Evolutionary conservation across 2,888 invertebrate genomes (phyloP).

Genomic region (Pseudeuparius sepicola): DNA sequence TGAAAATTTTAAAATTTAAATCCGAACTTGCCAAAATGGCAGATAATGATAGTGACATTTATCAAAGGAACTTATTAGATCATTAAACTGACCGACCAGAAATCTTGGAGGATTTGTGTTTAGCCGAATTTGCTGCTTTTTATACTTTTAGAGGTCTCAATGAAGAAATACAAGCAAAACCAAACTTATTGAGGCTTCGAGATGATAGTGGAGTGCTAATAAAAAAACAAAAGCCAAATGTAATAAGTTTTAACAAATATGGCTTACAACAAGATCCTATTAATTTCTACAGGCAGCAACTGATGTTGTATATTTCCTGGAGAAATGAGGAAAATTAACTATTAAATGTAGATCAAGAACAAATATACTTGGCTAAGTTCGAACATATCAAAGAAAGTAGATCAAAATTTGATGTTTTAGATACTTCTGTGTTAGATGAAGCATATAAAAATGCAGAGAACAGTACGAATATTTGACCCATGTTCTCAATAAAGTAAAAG

Average conservation of each 20-base stretch:
- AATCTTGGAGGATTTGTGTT: constrained; percentile 4
- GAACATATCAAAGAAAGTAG: constrained; percentile 3
- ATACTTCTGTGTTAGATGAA: constrained; percentile 10
- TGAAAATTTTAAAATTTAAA: constrained; percentile 6
- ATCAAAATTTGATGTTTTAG: constrained; percentile 7
- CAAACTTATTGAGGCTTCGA: constrained; percentile 2
- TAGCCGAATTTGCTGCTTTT: constrained; percentile 12
- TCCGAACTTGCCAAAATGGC: constrained; percentile 1
- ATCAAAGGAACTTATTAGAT: background rate
- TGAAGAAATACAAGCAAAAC: too few species aligned
- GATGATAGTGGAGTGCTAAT: constrained; percentile 6
- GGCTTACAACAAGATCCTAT: constrained; percentile 8
- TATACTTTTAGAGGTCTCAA: background rate
- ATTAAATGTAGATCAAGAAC: constrained; percentile 6
- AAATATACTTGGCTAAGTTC: background rate
- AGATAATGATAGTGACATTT: constrained; percentile 7
- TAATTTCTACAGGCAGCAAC: constrained; percentile 14
- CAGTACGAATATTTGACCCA: constrained; percentile 9
- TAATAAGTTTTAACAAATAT: constrained; percentile 2
- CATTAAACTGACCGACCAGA: constrained; percentile 9
- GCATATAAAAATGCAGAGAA: constrained; percentile 8
- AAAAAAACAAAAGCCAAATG: constrained; percentile 3
- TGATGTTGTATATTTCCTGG: constrained; percentile 13
- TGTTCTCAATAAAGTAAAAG: background rate
- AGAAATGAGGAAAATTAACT: constrained; percentile 12